Evolutionary conservation across 1,140 invertebrate genomes (phyloP), one percentile per base, ranked within the genome.

Genomic region (Brachionus koreanus): DNA sequence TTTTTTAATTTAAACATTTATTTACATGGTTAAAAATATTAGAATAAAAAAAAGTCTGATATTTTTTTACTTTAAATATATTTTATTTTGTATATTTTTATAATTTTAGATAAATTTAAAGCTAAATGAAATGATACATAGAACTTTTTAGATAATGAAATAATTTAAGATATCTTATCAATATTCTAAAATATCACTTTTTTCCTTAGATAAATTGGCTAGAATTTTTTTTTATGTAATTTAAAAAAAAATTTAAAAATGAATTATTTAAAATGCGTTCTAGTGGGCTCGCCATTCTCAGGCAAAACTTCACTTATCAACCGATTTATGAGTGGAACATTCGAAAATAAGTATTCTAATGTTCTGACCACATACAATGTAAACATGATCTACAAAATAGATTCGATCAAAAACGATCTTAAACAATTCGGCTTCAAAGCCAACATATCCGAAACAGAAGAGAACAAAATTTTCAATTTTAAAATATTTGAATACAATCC

Each of bases 331-430:
- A 74, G 69, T 29, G 69, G 42, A 23, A 35, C 39, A 43, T 74
- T 74, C 39, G 42, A 46, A 35, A 39, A 10, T 39, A 46, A n/a
- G 3, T 46, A n/a, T 23, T 25, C 69, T 10, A 46, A 74, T 25
- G 39, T 13, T 10, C 19, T 74, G 3, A 74, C 69, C 13, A 43
- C 39, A 25, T 74, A 74, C 69, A 43, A 74, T 46, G 69, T 74
- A 35, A 74, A 74, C 43, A 43, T 74, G n/a, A 74, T 74, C 16
- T 43, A 46, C 16, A 74, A 46, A 74, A 25, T 43, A 49, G 69
- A 74, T n/a, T 46, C 69, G 13, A 23, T 74, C 10, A 43, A 25
- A 46, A 74, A 74, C 2, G 69, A 74, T 46, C 33, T 46, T 1
- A 74, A 19, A 16, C 12, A 69, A 7, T 37, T 39, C 5, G 35